phyloP scores from a whole-genome alignment of 2,797 vertebrate species.

The Crax fasciolata region DNA sequence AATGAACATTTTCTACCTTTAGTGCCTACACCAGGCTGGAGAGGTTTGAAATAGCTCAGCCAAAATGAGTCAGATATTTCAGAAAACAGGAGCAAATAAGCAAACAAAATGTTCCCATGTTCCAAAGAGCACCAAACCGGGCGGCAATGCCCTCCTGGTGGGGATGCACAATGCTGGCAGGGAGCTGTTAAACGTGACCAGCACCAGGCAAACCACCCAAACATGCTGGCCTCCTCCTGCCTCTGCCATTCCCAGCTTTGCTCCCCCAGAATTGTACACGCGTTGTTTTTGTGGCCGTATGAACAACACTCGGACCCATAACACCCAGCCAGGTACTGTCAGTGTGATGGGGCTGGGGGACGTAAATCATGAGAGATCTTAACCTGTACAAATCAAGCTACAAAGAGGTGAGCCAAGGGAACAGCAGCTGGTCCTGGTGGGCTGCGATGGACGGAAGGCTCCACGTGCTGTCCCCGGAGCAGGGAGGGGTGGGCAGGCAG shows the following conservation, averaged over 20 bases:
- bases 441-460: neutral
- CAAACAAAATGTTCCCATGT: neutral
- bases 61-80: neutral
- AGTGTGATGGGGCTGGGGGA: neutral
- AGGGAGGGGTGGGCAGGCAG: neutral
- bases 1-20: neutral
- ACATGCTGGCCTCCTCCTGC: neutral
- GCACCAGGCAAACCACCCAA: neutral
- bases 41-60: neutral
- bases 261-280: fast-evolving
- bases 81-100: neutral
- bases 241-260: neutral
- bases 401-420: neutral
- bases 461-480: neutral
- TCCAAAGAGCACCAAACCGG: neutral
- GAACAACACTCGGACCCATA: constrained; percentile 25
- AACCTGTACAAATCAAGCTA: neutral
- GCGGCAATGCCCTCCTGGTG: neutral
- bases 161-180: neutral
- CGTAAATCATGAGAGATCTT: neutral
- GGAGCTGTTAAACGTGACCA: neutral
- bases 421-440: neutral
- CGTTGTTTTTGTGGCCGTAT: neutral
- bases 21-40: neutral
- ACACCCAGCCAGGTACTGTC: neutral